Evolutionary conservation across 2,888 invertebrate genomes (phyloP), one percentile per base, ranked within the genome.

Genomic region (Xestobium rufovillosum): DNA sequence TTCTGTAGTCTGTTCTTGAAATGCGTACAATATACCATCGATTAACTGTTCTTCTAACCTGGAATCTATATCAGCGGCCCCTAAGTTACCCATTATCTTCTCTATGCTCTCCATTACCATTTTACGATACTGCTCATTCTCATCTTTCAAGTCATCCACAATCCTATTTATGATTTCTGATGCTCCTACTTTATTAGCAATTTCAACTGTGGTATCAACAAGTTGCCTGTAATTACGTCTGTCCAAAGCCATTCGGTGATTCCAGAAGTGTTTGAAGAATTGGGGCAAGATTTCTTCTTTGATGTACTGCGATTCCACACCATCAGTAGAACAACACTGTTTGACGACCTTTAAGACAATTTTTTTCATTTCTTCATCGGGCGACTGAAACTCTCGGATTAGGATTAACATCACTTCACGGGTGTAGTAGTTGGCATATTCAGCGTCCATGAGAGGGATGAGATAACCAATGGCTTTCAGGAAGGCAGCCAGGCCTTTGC

Each of bases 41-140:
- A 99, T 98, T 17, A 99, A 79, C 57, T 97, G 97, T 68, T 99
- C 98, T 64, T 99, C 98, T 2, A 99, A 71, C 27, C 97, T 78
- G 0, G 95, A 92, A 67, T 99, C 98, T 33, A 99, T 95, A 59
- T 98, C 98, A 0, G 95, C 91, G 0, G 97, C 95, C 11, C 98
- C 98, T 42, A 97, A 73, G 66, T 94, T 95, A 3, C 89, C 91
- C 78, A 97, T 90, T 39, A 96, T 95, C 68, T 97, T 97, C 63
- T 99, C 98, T 39, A 98, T 97, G 0, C 96, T 97, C 66, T 99
- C 98, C 95, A 99, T 98, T 2, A 98, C 98, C 98, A 99, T 99
- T 71, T 99, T 99, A 42, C 98, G 77, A 66, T 98, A 99, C 61
- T 96, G 95, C 65, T 99, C 98, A 62, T 97, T 96, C 67, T 98